Evolutionary conservation across 2,797 vertebrate genomes (phyloP).

Genomic region (Cygnus olor): DNA sequence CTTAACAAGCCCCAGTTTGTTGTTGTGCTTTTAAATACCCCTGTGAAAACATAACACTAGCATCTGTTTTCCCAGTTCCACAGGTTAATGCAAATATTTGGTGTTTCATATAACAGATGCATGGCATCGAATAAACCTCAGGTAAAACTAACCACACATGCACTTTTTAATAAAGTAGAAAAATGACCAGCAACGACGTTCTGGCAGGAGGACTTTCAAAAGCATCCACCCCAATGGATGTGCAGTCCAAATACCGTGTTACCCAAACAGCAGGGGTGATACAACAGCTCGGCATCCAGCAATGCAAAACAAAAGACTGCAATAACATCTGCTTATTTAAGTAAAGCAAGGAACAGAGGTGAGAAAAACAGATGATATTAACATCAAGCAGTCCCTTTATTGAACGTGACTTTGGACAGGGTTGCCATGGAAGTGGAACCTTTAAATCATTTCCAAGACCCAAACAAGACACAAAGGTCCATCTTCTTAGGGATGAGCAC

Average conservation of each 20-base stretch:
- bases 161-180: fast-evolving
- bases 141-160: background rate
- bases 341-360: background rate
- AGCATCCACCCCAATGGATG: background rate
- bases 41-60: background rate
- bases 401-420: background rate
- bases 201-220: background rate
- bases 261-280: background rate
- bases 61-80: background rate
- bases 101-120: background rate
- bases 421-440: background rate
- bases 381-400: background rate
- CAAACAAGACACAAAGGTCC: background rate
- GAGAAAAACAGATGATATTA: background rate
- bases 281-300: background rate
- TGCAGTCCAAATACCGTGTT: background rate
- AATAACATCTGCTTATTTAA: background rate
- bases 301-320: background rate
- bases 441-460: background rate
- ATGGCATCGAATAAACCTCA: fast-evolving
- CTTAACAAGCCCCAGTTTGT: background rate
- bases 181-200: fast-evolving
- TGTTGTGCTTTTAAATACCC: background rate
- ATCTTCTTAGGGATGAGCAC: background rate
- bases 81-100: background rate